Base-by-base conservation (phyloP, 2,888 invertebrate species). In the Xestobium rufovillosum region DNA sequence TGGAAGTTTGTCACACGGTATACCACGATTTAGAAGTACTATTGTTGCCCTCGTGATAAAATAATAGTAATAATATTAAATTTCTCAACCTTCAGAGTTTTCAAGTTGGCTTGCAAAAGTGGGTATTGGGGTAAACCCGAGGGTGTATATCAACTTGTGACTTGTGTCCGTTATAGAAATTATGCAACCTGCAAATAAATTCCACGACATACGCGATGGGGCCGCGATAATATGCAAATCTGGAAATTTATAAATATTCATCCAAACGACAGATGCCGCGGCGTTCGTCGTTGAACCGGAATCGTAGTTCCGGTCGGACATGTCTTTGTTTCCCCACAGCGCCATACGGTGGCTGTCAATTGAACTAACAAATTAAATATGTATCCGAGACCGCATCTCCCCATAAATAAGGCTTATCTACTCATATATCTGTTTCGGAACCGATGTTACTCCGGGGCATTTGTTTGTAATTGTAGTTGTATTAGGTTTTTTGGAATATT, bases 281-380 rank as follows among this genome's bases (percentile, higher is more conserved):
- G 48, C 50, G 47, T 51, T 52, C 50, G 48, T 48, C 52, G 54
- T 48, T 47, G 49, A 51, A 58, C 63, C 64, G 64, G 64, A 64
- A 63, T 62, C 59, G 59, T 58, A 59, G 63, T 65, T 64, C 65
- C 65, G 64, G 63, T 61, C 49, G 52, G 51, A 55, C 57, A 56
- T 57, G 56, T 59, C 59, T 56, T 59, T 56, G 56, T 58, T 56
- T 56, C 32, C 36, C 30, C 28, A 10, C 43, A 50, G 52, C 54
- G 55, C 54, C 56, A 55, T 58, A 59, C 55, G 56, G 57, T 47
- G 51, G 50, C 48, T 53, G 55, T 56, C 59, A 56, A 57, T 60
- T 52, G 52, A 52, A 55, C 53, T 46, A 44, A 43, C 48, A 45
- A 55, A 57, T 59, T 59, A 57, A 55, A 52, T 56, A 59, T 59